Conservation (phyloP, 1,140 invertebrate genomes). For the Sycophaga agraensis region DNA sequence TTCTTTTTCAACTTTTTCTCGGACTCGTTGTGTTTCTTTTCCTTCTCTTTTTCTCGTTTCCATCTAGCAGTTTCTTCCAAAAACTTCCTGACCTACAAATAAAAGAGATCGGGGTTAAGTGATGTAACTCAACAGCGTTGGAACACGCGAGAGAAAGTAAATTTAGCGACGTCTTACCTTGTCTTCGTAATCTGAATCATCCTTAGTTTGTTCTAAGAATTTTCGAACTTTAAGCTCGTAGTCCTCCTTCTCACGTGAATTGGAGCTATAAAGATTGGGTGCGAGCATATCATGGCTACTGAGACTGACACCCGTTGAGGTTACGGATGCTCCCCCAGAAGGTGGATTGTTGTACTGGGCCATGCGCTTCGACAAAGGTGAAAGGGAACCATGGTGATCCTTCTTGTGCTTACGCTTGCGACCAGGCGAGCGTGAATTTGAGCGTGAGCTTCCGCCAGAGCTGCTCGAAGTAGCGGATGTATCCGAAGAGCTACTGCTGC, state of each 20-base stretch:
- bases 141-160: no score
- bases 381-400: constrained; percentile 69
- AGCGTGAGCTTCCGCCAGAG: constrained; percentile 65
- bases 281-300: constrained; percentile 58
- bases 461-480: constrained; percentile 61
- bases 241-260: constrained; percentile 60
- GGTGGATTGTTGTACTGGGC: constrained; percentile 60
- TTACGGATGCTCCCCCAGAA: constrained; percentile 18
- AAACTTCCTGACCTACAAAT: constrained; percentile 69
- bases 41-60: constrained; percentile 66
- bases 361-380: constrained; percentile 79
- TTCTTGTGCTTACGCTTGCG: constrained; percentile 68
- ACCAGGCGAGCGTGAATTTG: constrained; percentile 58
- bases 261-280: constrained; percentile 53
- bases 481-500: constrained; percentile 66
- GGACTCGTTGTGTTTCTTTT: constrained; percentile 70
- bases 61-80: constrained; percentile 77
- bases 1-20: constrained; percentile 63
- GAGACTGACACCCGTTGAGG: not conserved
- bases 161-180: constrained; percentile 62
- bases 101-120: no score
- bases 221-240: constrained; percentile 74
- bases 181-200: constrained; percentile 80
- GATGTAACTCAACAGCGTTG: no score
- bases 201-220: constrained; percentile 76